Conservation (phyloP, 2,888 invertebrate genomes). For the Eupithecia exiguata region DNA sequence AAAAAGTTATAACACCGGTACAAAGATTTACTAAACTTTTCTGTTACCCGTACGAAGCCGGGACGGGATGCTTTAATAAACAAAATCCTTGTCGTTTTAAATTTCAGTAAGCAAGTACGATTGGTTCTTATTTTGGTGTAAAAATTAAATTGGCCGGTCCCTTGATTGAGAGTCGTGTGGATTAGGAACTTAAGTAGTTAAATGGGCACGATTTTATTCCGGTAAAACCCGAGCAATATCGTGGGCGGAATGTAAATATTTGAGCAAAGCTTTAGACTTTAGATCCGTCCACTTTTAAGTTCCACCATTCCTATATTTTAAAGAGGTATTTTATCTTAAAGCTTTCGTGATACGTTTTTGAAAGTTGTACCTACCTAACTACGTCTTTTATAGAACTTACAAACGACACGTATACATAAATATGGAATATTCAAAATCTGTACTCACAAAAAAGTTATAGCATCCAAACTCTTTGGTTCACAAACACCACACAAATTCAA, state of each 20-base stretch:
- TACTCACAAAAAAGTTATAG: slow-evolving; percentile 57
- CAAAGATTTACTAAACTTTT: not conserved
- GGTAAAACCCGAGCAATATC: not conserved
- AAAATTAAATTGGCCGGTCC: not conserved
- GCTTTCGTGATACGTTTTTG: not conserved
- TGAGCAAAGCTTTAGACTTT: not conserved
- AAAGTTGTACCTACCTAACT: not conserved
- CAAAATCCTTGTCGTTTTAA: not conserved
- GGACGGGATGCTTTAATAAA: not conserved
- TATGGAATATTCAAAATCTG: too few relatives aligned
- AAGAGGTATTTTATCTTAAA: not conserved
- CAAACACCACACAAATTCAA: slow-evolving; percentile 49
- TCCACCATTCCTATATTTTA: not conserved
- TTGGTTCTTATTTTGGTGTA: not conserved
- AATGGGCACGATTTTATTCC: not conserved
- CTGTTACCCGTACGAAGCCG: not conserved
- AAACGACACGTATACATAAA: not conserved
- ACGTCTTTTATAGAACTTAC: not conserved
- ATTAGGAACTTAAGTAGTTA: not conserved
- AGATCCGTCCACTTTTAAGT: not conserved
- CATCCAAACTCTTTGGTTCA: slow-evolving; percentile 53
- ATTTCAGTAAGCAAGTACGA: not conserved
- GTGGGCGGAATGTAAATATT: not conserved
- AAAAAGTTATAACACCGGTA: not conserved
- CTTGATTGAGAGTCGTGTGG: not conserved